Percentiles rank a stretch among this genome's conserved stretches.
These are phyloP conservation scores for Lepidotrigona ventralis DNA, from an alignment of 1,140 invertebrate genomes.

Conservation along the genomic window DNA sequence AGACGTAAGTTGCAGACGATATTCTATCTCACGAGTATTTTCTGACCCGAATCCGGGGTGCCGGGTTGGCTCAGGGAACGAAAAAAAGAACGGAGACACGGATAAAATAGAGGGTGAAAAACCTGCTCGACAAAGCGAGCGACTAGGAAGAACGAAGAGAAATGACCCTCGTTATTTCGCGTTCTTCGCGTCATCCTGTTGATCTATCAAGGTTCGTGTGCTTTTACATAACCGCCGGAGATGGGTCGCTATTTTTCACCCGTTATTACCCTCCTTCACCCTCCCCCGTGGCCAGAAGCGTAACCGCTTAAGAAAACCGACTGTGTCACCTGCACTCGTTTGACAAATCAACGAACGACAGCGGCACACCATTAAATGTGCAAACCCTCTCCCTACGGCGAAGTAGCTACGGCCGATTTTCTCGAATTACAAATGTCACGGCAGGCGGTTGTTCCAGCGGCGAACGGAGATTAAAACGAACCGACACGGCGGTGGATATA, in stretches of 20 bases:
- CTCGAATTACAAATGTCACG: slow-evolving; percentile 54
- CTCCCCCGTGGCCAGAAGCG: too few species aligned
- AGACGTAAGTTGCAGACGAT: slow-evolving; percentile 12
- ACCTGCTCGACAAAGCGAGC: neutral
- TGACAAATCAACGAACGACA: slow-evolving; percentile 22
- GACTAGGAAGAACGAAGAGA: slow-evolving; percentile 34
- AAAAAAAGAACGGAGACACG: too few species aligned
- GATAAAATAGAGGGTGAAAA: neutral
- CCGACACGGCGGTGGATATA: slow-evolving; percentile 46
- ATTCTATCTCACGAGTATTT: neutral
- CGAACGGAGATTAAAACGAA: slow-evolving; percentile 59
- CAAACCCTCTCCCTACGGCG: neutral
- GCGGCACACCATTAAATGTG: neutral
- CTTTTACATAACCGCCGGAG: slow-evolving; percentile 1
- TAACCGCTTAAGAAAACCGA: slow-evolving; percentile 7
- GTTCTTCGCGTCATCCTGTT: slow-evolving; percentile 31
- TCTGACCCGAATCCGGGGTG: neutral
- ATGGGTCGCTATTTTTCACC: neutral
- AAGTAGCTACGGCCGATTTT: slow-evolving; percentile 44
- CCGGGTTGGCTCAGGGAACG: neutral
- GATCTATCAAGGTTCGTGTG: slow-evolving; percentile 1
- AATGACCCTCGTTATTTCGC: slow-evolving; percentile 33
- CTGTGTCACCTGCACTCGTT: too few species aligned
- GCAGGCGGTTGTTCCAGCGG: slow-evolving; percentile 16
- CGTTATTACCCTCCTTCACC: neutral